Evolutionary conservation across 2,888 invertebrate genomes (phyloP).

Genomic region (Cheilosia vernalis): DNA sequence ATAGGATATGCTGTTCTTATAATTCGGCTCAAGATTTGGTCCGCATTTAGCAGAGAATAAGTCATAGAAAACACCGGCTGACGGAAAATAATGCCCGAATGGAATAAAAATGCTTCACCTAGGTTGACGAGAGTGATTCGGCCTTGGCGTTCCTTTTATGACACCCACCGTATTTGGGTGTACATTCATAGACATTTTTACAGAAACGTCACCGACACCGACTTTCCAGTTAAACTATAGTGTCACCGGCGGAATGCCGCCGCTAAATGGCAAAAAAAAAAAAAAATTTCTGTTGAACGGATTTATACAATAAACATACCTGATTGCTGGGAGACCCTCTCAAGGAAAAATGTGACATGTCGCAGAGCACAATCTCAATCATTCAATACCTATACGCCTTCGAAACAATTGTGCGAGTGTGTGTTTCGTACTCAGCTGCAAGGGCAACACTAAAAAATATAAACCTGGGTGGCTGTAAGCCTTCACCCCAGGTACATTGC

Average conservation of each 20-base stretch:
- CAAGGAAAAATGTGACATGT: slow-evolving; percentile 88
- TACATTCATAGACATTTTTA: too few species aligned
- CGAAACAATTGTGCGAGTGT: slow-evolving; percentile 12
- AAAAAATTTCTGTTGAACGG: background rate
- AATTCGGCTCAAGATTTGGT: too few species aligned
- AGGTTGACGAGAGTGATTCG: too few species aligned
- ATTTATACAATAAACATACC: slow-evolving; percentile 82
- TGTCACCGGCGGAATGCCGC: slow-evolving; percentile 4
- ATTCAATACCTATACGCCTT: slow-evolving; percentile 75
- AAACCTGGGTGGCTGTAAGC: slow-evolving; percentile 12
- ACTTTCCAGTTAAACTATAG: background rate
- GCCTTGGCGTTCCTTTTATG: too few species aligned
- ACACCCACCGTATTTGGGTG: too few species aligned
- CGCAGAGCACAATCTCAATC: slow-evolving; percentile 77
- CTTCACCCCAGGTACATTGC: slow-evolving; percentile 26
- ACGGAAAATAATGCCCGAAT: too few species aligned
- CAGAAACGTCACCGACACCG: too few species aligned
- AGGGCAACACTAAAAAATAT: slow-evolving; percentile 16
- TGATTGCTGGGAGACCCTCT: slow-evolving; percentile 87
- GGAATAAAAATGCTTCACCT: too few species aligned
- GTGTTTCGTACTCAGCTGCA: slow-evolving; percentile 1
- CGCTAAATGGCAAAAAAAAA: background rate
- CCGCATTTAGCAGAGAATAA: too few species aligned
- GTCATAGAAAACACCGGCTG: too few species aligned
- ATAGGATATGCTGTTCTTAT: too few species aligned